Percentiles rank a stretch among this genome's conserved stretches.
These are phyloP conservation scores for Osedax fenrisi DNA, from an alignment of 2,888 invertebrate species.

Conservation along the genomic window DNA sequence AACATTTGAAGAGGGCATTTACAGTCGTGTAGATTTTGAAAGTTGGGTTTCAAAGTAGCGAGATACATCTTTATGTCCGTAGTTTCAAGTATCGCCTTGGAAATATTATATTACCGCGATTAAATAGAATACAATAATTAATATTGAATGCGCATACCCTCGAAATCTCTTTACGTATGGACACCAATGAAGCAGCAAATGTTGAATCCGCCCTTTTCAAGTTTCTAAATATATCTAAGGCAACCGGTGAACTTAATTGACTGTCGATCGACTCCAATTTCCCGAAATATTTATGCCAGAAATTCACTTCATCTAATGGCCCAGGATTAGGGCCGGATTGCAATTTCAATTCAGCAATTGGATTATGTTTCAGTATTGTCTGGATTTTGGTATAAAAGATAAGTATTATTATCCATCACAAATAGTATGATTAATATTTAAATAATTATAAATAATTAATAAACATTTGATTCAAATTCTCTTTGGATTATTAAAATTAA, in stretches of 20 bases:
- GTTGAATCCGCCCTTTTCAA: conserved; percentile 48
- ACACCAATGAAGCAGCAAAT: conserved; percentile 46
- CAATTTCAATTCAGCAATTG: conserved; percentile 42
- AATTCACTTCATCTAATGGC: conserved; percentile 46
- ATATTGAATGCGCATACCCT: conserved; percentile 38
- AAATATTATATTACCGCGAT: too few relatives aligned
- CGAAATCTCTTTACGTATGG: conserved; percentile 45
- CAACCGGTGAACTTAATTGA: conserved; percentile 47
- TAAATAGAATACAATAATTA: too few relatives aligned
- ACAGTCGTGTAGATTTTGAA: conserved; percentile 43
- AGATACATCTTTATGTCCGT: conserved; percentile 45
- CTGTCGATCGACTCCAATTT: conserved; percentile 45
- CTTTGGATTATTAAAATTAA: too few relatives aligned
- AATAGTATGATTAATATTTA: too few relatives aligned
- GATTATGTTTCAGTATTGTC: conserved; percentile 46
- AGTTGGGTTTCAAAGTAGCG: conserved; percentile 44
- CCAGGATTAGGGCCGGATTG: conserved; percentile 45
- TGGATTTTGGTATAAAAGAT: too few relatives aligned
- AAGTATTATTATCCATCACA: too few relatives aligned
- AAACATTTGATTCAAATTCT: too few relatives aligned
- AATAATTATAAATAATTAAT: too few relatives aligned
- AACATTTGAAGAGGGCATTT: conserved; percentile 42
- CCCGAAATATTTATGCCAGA: conserved; percentile 46
- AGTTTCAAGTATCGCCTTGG: conserved; percentile 44
- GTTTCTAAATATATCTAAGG: conserved; percentile 47